A percentile compares a stretch with the other conserved stretches of the same genome.
Conservation (phyloP, 2,797 vertebrate genomes). For the Silurus aristotelis region DNA sequence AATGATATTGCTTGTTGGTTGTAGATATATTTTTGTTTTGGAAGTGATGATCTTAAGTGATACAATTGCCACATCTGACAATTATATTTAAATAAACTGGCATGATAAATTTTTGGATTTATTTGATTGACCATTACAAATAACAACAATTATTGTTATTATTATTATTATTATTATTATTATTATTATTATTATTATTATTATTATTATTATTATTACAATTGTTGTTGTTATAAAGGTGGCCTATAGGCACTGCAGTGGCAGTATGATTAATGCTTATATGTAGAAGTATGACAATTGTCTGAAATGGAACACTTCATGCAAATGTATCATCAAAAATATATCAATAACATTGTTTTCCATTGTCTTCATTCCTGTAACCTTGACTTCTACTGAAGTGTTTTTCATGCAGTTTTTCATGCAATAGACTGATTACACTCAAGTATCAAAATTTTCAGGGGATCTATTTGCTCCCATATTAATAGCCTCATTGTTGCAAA, state of each 20-base stretch:
- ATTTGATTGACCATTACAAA: neutral
- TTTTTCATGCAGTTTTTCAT: constrained; percentile 33
- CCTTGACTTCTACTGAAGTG: constrained; percentile 44
- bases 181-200: neutral
- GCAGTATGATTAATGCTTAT: constrained; percentile 35
- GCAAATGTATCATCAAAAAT: constrained; percentile 13
- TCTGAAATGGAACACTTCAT: constrained; percentile 10
- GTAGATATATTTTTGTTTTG: neutral
- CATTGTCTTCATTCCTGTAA: constrained; percentile 4
- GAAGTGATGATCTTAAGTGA: neutral
- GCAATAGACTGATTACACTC: constrained; percentile 36
- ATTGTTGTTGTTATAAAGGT: constrained; percentile 20
- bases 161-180: neutral
- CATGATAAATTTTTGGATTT: neutral
- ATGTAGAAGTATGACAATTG: constrained; percentile 17
- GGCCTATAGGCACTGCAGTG: constrained; percentile 1
- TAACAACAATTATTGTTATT: neutral
- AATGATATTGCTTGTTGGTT: neutral
- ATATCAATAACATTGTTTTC: neutral
- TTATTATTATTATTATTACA: neutral
- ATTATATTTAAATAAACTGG: neutral
- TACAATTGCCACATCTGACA: neutral
- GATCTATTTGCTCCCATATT: constrained; percentile 27
- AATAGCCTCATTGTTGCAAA: constrained; percentile 36
- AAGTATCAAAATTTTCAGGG: constrained; percentile 45